Evolutionary conservation across 2,797 vertebrate genomes (phyloP), one percentile per base, ranked within the genome.

Genomic region (Cyprinella venusta): DNA sequence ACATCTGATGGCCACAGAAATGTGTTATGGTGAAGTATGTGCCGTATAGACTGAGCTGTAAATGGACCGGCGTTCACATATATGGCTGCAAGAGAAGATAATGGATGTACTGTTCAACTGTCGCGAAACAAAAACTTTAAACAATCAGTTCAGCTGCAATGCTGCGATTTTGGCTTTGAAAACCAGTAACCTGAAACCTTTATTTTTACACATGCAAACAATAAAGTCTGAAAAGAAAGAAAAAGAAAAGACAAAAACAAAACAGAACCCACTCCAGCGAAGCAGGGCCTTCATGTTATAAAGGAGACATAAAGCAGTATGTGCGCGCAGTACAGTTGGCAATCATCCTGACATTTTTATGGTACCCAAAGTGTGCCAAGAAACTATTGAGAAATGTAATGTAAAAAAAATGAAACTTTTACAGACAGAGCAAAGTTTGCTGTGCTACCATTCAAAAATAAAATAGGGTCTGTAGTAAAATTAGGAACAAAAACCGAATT

Each of bases 371-470:
- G 83, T n/a, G 80, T 6, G 87, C 91, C 90, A 93, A 89, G 86
- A 86, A 93, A 89, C 86, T 87, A 87, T 91, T 92, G 90, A 82
- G 90, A 93, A 93, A n/a, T n/a, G n/a, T n/a, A n/a, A n/a, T n/a
- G n/a, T n/a, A 50, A 89, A 88, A 84, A 70, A 79, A 90, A 67
- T 45, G 19, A 52, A 68, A 45, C 86, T 33, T 81, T 42, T 30
- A n/a, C 10, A 50, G 38, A 75, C 52, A 87, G 64, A 79, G 50
- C 87, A 88, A 77, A 76, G 67, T 79, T 84, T 81, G 48, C 19
- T 92, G 91, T 92, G 89, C 80, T 85, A 80, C 82, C 82, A 89
- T 83, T 71, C 65, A 56, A 36, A 88, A 86, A 21, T 21, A 82
- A 86, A 50, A 82, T n/a, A 8, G 10, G 7, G 36, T 13, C 59